These are phyloP conservation scores for Rhynchomys soricoides DNA, from an alignment of 2,113 vertebrate genomes.

Conservation along the genomic window DNA sequence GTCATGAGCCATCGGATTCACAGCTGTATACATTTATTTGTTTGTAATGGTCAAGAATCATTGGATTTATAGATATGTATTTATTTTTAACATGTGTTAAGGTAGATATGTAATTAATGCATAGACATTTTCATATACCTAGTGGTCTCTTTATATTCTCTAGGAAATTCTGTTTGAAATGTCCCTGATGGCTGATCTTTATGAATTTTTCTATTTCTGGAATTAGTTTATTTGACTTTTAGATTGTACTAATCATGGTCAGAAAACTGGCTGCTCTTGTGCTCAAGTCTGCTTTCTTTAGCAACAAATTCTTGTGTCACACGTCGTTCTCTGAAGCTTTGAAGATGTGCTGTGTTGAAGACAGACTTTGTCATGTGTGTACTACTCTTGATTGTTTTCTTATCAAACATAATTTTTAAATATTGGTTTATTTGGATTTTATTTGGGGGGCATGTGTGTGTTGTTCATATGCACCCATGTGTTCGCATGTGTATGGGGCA, in stretches of 20 bases:
- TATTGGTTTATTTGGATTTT: background rate
- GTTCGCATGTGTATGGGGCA: background rate
- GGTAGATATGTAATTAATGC: constrained; percentile 1
- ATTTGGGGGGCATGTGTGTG: background rate
- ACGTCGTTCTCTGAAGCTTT: background rate
- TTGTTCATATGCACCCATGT: background rate
- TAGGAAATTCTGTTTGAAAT: constrained; percentile 38
- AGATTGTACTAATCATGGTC: background rate
- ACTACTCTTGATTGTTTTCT: background rate
- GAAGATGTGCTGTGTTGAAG: constrained; percentile 1
- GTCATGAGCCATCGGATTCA: background rate
- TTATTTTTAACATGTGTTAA: background rate
- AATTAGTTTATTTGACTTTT: constrained; percentile 50
- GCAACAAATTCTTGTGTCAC: background rate
- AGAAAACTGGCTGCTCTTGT: background rate
- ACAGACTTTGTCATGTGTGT: background rate
- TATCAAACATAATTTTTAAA: background rate
- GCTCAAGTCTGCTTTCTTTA: background rate
- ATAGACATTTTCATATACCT: background rate
- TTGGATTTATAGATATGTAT: background rate
- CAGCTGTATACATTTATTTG: background rate
- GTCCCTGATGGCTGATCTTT: background rate
- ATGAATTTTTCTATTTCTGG: constrained; percentile 26
- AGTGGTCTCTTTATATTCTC: background rate
- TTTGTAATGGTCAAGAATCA: background rate